These are phyloP conservation scores for Rhegmatorhina hoffmannsi DNA, from an alignment of 2,113 vertebrate species.

Conservation along the genomic window DNA sequence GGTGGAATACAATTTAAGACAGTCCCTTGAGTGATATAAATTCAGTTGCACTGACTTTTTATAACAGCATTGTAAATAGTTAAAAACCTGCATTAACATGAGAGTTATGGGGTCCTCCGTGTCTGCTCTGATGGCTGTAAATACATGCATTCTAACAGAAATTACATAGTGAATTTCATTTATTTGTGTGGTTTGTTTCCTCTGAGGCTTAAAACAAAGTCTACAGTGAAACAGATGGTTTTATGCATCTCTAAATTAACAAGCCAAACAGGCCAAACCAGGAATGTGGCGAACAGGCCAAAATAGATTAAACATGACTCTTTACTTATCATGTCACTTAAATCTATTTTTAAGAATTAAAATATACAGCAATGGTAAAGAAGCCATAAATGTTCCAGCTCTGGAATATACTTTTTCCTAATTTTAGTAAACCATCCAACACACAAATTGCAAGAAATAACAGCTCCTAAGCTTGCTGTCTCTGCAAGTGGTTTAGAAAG, in stretches of 20 bases:
- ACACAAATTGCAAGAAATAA: conserved; percentile 55
- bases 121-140: conserved; percentile 15
- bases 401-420: conserved; percentile 49
- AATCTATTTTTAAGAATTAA: conserved; percentile 68
- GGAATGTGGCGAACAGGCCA: conserved; percentile 44
- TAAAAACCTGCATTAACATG: conserved; percentile 7
- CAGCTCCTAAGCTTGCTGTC: neutral
- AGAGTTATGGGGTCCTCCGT: conserved; percentile 18
- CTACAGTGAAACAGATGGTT: conserved; percentile 64
- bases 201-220: conserved; percentile 62
- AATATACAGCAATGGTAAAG: conserved; percentile 55
- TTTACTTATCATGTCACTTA: conserved; percentile 59
- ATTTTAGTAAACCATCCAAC: conserved; percentile 48
- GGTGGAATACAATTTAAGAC: neutral
- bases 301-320: conserved; percentile 53
- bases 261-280: conserved; percentile 42
- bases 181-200: conserved; percentile 63
- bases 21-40: neutral
- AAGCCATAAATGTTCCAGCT: conserved; percentile 31
- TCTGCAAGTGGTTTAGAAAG: conserved; percentile 50
- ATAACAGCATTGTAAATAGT: conserved; percentile 16
- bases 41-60: conserved; percentile 11
- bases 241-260: conserved; percentile 61
- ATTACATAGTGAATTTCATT: conserved; percentile 45
- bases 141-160: conserved; percentile 41